Evolutionary conservation across 1,140 invertebrate genomes (phyloP), one percentile per base, ranked within the genome.

Genomic region (Caenorhabditis inopinata): DNA sequence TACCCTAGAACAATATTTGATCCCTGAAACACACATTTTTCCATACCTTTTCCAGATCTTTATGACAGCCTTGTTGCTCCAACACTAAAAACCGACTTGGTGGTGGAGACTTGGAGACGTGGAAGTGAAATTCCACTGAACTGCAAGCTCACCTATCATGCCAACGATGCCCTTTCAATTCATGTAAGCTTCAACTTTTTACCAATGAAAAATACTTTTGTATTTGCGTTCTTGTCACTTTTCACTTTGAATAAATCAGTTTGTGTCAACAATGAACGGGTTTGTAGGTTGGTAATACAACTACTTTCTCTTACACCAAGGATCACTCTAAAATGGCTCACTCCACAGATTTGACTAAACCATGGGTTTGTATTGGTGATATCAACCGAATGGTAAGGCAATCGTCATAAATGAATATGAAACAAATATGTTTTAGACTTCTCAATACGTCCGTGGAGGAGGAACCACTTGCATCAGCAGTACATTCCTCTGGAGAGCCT

Each of bases 301-400:
- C 80, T 14, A 46, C 80, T 49, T 85, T 85, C 81, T 74, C 82
- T 7, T 85, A 84, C 62, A 85, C 84, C 3, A 82, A 85, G 38
- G 84, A 85, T 74, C 84, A 85, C 46, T 84, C 84, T 12, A 85
- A 85, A 47, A 75, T 82, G 73, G 84, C 83, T 21, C 68, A 82
- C 9, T 83, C 83, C 12, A 11, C 76, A 9, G 58, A 68, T n/a
- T 14, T 42, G 27, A 75, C 25, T 3, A 73, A 53, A 18, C 80
- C 80, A 18, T 82, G 75, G 62, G 81, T 82, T 9, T 85, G 84
- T 47, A 85, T 85, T 45, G 84, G 84, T 45, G 84, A 85, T 47
- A 85, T 85, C 74, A 85, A 85, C 49, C 23, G 84, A 82, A 85
- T 85, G 84, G 83, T 83, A 38, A 53, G 21, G 62, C 42, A 76